Evolutionary conservation across 92 coral and sea anemone species (phyloP).

Genomic region (Nematostella vectensis): DNA sequence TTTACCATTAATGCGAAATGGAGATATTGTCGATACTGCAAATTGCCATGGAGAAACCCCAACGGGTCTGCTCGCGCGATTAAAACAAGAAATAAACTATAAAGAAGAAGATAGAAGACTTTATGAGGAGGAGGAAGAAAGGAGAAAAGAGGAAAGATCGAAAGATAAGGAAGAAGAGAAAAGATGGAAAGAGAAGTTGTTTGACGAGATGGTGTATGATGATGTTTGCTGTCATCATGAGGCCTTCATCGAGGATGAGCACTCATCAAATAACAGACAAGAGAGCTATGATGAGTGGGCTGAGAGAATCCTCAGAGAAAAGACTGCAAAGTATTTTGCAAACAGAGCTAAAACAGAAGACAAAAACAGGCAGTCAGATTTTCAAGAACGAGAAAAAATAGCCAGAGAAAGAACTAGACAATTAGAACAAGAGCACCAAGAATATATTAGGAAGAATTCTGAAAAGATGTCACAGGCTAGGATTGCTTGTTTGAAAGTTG

Average conservation of each 20-base stretch:
- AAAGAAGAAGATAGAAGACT: slow-evolving; percentile 23
- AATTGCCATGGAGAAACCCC: slow-evolving; percentile 61
- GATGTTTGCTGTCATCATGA: slow-evolving; percentile 27
- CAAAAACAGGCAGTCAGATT: slow-evolving; percentile 2
- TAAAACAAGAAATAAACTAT: slow-evolving; percentile 32
- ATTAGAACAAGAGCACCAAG: slow-evolving; percentile 65
- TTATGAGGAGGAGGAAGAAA: slow-evolving; percentile 29
- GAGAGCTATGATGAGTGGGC: slow-evolving; percentile 89
- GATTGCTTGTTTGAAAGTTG: slow-evolving; percentile 15
- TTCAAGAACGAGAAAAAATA: slow-evolving; percentile 18
- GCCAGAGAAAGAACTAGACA: slow-evolving; percentile 41
- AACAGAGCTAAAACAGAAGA: slow-evolving; percentile 4
- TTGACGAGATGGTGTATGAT: slow-evolving; percentile 62
- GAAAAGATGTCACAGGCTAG: slow-evolving; percentile 23
- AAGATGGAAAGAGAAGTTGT: slow-evolving; percentile 80
- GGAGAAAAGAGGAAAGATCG: slow-evolving; percentile 13
- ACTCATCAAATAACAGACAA: slow-evolving; percentile 12
- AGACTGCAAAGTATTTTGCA: slow-evolving; percentile 23
- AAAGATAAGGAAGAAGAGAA: slow-evolving; percentile 28
- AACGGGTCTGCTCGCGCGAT: slow-evolving; percentile 24
- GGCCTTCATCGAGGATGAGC: slow-evolving; percentile 23
- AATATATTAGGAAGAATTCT: slow-evolving; percentile 38
- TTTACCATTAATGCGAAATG: slow-evolving; percentile 43
- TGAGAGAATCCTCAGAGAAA: slow-evolving; percentile 53
- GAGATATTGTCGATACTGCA: slow-evolving; percentile 32